These are phyloP conservation scores for Meganola albula DNA, from an alignment of 2,888 invertebrate genomes.

Conservation along the genomic window DNA sequence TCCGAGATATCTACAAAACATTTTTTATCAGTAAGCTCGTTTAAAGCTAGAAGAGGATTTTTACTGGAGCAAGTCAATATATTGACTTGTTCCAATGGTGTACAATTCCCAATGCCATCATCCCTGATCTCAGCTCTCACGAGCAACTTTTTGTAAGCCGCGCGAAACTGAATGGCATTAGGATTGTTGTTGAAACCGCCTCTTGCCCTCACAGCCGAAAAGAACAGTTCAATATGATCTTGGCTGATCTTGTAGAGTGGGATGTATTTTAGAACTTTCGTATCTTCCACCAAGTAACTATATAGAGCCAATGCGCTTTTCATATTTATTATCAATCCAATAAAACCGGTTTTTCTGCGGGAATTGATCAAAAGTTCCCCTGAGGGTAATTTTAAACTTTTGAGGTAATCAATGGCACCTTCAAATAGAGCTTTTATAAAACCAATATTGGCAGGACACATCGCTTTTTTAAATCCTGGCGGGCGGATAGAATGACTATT, in stretches of 20 bases:
- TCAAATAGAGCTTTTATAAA: too few relatives aligned
- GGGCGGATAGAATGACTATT: constrained; percentile 10
- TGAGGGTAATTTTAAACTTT: too few relatives aligned
- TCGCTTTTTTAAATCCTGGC: constrained; percentile 10
- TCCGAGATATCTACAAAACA: too few relatives aligned
- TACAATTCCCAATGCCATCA: constrained; percentile 4
- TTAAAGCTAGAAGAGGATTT: too few relatives aligned
- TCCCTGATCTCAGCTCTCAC: constrained; percentile 6
- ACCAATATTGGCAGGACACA: too few relatives aligned
- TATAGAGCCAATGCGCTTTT: too few relatives aligned
- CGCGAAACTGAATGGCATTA: constrained; percentile 7
- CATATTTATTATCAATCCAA: too few relatives aligned
- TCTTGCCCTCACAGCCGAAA: constrained; percentile 12
- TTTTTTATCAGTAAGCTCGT: too few relatives aligned
- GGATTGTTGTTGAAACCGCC: constrained; percentile 20
- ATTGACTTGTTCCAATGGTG: constrained; percentile 4
- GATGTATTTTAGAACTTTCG: neutral
- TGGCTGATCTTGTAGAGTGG: constrained; percentile 12
- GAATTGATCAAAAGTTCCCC: too few relatives aligned
- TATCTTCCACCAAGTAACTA: too few relatives aligned
- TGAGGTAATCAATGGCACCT: too few relatives aligned
- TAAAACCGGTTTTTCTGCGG: too few relatives aligned
- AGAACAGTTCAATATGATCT: constrained; percentile 18
- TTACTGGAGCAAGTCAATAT: neutral
- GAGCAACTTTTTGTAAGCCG: constrained; percentile 8